Percentiles rank a stretch among this genome's conserved stretches.
phyloP scores from a whole-genome alignment of 2,113 vertebrate genomes.

The Calonectris borealis region DNA sequence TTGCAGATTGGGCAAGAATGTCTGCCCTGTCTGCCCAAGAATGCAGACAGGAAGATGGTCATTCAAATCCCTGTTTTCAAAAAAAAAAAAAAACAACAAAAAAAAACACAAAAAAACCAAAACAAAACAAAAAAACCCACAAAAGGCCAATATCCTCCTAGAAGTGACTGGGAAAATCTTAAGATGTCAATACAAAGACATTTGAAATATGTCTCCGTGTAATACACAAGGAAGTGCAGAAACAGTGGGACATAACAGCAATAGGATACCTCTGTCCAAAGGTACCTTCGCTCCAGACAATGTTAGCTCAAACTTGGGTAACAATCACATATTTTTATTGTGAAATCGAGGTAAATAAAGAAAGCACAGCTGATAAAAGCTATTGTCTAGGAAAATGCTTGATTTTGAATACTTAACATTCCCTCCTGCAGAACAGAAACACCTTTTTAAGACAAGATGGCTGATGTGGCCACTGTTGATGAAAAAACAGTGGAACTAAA shows the following conservation, averaged over 20 bases:
- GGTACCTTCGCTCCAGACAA: not conserved
- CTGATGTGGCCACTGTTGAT: not conserved
- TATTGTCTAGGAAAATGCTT: not conserved
- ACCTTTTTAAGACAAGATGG: not conserved
- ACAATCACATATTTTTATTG: not conserved
- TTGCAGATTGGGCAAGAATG: too few relatives aligned
- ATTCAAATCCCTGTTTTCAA: not conserved
- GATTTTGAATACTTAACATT: not conserved
- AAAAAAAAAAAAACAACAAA: not conserved
- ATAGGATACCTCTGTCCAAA: not conserved
- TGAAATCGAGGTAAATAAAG: not conserved
- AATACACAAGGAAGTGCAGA: not conserved
- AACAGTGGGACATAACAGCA: not conserved
- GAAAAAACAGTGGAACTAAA: not conserved
- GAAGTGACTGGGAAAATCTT: not conserved
- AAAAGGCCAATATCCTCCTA: not conserved
- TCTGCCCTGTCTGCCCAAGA: too few relatives aligned
- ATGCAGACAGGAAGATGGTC: not conserved
- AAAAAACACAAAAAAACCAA: too few relatives aligned
- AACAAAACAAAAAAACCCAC: too few relatives aligned
- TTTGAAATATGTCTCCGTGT: not conserved
- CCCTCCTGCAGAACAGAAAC: not conserved
- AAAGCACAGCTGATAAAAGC: not conserved
- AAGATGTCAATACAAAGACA: not conserved
- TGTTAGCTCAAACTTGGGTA: not conserved